A percentile compares a stretch with the other conserved stretches of the same genome.
These are phyloP conservation scores for Octodon degus DNA, from an alignment of 2,113 vertebrate species.

Conservation along the genomic window DNA sequence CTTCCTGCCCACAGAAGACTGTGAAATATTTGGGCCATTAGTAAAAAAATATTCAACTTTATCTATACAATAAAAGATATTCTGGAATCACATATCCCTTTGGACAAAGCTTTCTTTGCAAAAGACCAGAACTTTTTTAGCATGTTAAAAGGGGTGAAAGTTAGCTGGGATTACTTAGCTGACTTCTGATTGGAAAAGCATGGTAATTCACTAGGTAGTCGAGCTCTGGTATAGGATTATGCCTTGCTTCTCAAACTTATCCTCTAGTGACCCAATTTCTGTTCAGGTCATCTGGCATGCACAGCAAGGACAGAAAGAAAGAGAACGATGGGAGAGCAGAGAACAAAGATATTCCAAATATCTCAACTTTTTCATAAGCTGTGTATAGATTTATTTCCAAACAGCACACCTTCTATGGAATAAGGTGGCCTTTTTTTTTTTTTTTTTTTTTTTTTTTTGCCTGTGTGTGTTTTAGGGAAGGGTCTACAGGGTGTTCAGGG, in stretches of 20 bases:
- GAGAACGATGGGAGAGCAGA: background rate
- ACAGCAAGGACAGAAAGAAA: background rate
- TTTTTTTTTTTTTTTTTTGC: no score
- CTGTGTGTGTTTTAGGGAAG: no score
- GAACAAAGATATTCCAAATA: slow-evolving; percentile 23
- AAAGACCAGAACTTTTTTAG: slow-evolving; percentile 10
- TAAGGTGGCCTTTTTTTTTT: background rate
- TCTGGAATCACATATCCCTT: background rate
- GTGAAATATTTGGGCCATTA: slow-evolving; percentile 31
- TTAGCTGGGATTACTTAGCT: background rate
- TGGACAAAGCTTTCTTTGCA: slow-evolving; percentile 20
- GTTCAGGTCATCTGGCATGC: background rate
- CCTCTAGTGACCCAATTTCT: background rate
- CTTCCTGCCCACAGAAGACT: background rate
- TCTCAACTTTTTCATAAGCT: slow-evolving; percentile 1
- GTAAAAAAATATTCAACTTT: slow-evolving; percentile 11
- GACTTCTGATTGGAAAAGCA: background rate
- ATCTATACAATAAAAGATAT: background rate
- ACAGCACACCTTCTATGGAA: background rate
- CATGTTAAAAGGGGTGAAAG: background rate
- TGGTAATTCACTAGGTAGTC: background rate
- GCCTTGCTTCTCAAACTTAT: background rate
- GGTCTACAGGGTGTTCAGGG: no score
- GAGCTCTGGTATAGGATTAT: background rate
- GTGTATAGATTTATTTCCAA: background rate